Percentiles rank a stretch among this genome's conserved stretches.
phyloP scores from a whole-genome alignment of 1,140 invertebrate species.

The Drosophila biarmipes region DNA sequence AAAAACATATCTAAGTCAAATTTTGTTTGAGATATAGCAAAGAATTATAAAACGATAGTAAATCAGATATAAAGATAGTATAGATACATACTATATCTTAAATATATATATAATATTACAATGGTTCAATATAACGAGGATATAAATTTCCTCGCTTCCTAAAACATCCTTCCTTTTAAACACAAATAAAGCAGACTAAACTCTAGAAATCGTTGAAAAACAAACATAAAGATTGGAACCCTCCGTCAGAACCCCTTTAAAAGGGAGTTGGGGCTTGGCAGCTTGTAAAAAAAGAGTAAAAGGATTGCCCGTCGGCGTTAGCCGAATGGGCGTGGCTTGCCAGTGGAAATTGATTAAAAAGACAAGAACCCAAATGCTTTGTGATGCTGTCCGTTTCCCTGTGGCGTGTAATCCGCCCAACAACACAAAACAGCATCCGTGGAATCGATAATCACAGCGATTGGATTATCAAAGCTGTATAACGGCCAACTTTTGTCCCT shows the following conservation, averaged over 20 bases:
- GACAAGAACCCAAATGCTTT: conserved; percentile 36
- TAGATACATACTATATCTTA: no score
- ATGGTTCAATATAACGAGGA: no score
- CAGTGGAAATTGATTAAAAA: conserved; percentile 76
- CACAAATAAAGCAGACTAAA: conserved; percentile 12
- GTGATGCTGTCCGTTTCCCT: conserved; percentile 21
- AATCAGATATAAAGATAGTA: not conserved
- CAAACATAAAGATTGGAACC: conserved; percentile 20
- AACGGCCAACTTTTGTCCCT: conserved; percentile 1
- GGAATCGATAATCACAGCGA: conserved; percentile 47
- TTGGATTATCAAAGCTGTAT: conserved; percentile 47
- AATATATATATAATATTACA: no score
- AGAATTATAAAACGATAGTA: not conserved
- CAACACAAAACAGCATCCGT: not conserved
- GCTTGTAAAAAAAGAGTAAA: conserved; percentile 48
- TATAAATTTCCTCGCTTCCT: not conserved
- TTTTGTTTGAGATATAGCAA: not conserved
- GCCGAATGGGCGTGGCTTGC: conserved; percentile 28
- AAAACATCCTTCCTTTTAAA: conserved; percentile 5
- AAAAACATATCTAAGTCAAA: not conserved
- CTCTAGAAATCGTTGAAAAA: conserved; percentile 4
- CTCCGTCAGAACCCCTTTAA: conserved; percentile 38
- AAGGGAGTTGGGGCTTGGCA: conserved; percentile 2
- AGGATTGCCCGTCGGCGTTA: conserved; percentile 42
- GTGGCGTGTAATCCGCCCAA: conserved; percentile 43